phyloP scores from a whole-genome alignment of 2,113 vertebrate genomes.

The Suricata suricatta region DNA sequence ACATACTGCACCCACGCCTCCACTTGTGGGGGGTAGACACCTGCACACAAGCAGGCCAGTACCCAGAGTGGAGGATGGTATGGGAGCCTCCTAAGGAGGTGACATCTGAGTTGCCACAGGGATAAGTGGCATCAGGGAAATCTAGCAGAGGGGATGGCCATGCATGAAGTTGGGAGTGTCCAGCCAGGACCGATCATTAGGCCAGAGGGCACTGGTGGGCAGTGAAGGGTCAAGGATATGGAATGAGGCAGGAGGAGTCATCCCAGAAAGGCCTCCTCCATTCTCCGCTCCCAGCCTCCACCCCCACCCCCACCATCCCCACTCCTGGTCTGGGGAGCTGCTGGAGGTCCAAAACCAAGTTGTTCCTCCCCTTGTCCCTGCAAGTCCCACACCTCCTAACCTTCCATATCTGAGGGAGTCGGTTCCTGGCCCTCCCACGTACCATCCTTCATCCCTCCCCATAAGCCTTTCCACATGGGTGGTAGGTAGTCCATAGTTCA shows the following conservation, averaged over 20 bases:
- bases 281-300: background rate
- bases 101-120: background rate
- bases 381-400: slow-evolving; percentile 67
- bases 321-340: background rate
- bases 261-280: background rate
- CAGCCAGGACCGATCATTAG: background rate
- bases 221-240: background rate
- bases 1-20: background rate
- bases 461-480: background rate
- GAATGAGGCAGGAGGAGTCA: background rate
- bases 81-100: background rate
- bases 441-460: background rate
- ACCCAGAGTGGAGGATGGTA: background rate
- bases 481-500: too few relatives aligned
- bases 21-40: background rate
- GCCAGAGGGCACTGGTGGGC: background rate
- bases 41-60: background rate
- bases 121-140: background rate
- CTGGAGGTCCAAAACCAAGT: slow-evolving; percentile 11
- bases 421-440: slow-evolving; percentile 7
- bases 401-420: background rate
- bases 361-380: background rate
- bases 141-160: background rate
- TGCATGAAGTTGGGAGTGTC: background rate
- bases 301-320: too few relatives aligned